phyloP scores from a whole-genome alignment of 2,797 vertebrate species.

The Melanotaenia nigrans region DNA sequence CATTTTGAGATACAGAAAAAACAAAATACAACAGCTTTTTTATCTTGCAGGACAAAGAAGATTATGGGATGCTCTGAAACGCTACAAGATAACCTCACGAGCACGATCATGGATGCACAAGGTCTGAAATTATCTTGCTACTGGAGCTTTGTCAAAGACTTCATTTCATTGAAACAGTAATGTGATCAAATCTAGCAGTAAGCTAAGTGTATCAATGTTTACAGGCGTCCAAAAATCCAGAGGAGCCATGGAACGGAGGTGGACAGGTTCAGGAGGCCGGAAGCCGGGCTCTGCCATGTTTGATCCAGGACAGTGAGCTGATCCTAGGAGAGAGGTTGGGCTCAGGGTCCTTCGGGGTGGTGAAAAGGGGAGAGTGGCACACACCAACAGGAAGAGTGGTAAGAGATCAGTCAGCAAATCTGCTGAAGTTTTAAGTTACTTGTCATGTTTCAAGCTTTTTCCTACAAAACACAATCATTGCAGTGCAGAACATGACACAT shows the following conservation, averaged over 20 bases:
- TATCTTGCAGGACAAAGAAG: slow-evolving; percentile 82
- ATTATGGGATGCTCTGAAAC: slow-evolving; percentile 85
- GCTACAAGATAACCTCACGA: slow-evolving; percentile 71
- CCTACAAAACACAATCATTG: not conserved
- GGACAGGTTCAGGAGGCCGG: slow-evolving; percentile 50
- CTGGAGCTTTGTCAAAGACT: not conserved
- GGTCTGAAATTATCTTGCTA: slow-evolving; percentile 65
- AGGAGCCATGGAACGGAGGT: slow-evolving; percentile 60
- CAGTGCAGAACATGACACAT: too few species aligned
- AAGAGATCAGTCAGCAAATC: slow-evolving; percentile 33
- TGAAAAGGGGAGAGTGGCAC: slow-evolving; percentile 88
- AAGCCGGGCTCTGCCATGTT: slow-evolving; percentile 79
- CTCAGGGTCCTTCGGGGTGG: slow-evolving; percentile 90
- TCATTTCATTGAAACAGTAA: not conserved
- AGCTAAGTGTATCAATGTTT: not conserved
- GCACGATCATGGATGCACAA: slow-evolving; percentile 81
- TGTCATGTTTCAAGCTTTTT: not conserved
- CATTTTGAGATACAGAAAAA: not conserved
- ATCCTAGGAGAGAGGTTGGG: slow-evolving; percentile 85
- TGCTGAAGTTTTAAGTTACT: not conserved
- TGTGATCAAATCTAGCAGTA: not conserved
- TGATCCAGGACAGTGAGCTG: slow-evolving; percentile 90
- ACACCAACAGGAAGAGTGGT: slow-evolving; percentile 83
- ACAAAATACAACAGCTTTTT: not conserved
- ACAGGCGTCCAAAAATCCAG: slow-evolving; percentile 76